Evolutionary conservation across 2,797 vertebrate species (phyloP).

Genomic region (Enteromius argenteus): DNA sequence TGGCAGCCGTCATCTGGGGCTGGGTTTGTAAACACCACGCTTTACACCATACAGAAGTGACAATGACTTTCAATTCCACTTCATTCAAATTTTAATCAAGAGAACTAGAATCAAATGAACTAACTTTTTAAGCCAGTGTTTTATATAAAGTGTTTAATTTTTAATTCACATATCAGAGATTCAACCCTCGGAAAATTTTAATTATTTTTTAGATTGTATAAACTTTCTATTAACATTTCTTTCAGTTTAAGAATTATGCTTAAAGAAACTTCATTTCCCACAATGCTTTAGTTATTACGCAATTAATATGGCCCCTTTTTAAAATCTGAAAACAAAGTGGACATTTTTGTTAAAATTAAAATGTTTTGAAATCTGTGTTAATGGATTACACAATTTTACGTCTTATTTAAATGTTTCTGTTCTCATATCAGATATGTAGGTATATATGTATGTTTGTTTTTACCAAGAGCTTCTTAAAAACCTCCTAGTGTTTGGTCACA

Average conservation of each 20-base stretch:
- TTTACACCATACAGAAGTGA: background rate
- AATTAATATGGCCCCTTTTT: background rate
- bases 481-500: too few relatives aligned
- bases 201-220: background rate
- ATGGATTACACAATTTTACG: too few relatives aligned
- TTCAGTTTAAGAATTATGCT: background rate
- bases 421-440: too few relatives aligned
- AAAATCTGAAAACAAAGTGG: background rate
- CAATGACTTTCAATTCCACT: background rate
- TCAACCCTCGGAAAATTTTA: background rate
- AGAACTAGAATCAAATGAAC: background rate
- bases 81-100: background rate
- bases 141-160: too few relatives aligned
- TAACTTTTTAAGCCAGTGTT: too few relatives aligned
- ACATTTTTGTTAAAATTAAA: background rate
- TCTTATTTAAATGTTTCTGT: too few relatives aligned
- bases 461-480: too few relatives aligned
- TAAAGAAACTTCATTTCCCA: background rate
- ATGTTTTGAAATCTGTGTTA: background rate
- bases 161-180: background rate
- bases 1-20: constrained; percentile 9
- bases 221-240: background rate
- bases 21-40: constrained; percentile 17
- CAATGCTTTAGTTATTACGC: background rate
- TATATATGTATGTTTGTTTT: too few relatives aligned